Evolutionary conservation across 2,113 vertebrate genomes (phyloP).

Genomic region (Neolamprologus brichardi): DNA sequence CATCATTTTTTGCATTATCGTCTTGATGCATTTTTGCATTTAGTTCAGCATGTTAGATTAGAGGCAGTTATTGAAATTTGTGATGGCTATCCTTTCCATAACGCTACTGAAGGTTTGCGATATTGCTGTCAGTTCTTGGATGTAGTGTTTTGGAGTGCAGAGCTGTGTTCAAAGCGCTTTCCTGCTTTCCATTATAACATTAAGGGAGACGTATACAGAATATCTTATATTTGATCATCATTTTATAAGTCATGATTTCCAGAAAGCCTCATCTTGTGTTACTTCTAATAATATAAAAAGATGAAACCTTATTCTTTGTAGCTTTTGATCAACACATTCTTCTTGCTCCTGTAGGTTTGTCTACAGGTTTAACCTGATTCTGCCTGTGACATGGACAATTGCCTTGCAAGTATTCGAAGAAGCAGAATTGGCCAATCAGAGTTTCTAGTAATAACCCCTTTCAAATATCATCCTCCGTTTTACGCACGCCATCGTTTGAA

Average conservation of each 20-base stretch:
- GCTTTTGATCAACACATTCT: not conserved
- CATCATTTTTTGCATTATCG: not conserved
- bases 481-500: not conserved
- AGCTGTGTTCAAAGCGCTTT: not conserved
- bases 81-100: not conserved
- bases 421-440: conserved; percentile 10
- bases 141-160: not conserved
- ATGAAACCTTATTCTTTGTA: not conserved
- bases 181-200: not conserved
- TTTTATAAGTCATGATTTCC: not conserved
- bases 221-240: not conserved
- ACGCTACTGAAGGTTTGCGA: not conserved
- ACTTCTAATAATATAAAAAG: not conserved
- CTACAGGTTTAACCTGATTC: conserved; percentile 36
- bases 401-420: not conserved
- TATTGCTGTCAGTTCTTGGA: not conserved
- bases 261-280: not conserved
- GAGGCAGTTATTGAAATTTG: not conserved
- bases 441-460: conserved; percentile 5
- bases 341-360: not conserved
- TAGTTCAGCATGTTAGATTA: not conserved
- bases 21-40: not conserved
- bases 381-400: not conserved
- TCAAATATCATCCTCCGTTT: conserved; percentile 4
- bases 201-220: not conserved